These are phyloP conservation scores for Oryzaephilus surinamensis DNA, from an alignment of 1,140 invertebrate species.

Conservation along the genomic window DNA sequence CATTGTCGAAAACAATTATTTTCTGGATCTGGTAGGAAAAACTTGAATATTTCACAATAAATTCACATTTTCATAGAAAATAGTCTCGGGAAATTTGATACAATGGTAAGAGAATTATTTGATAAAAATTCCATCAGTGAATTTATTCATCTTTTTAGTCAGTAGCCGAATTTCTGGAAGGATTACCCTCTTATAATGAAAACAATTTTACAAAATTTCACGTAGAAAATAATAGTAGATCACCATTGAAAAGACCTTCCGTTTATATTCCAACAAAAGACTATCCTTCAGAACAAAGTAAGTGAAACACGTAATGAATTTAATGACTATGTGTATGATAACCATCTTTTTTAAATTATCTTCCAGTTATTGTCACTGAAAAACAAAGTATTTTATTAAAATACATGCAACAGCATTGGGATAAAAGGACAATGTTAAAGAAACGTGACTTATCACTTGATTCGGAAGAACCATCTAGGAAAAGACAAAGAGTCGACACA, in stretches of 20 bases:
- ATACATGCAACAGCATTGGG: conserved; percentile 89
- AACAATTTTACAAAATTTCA: conserved; percentile 85
- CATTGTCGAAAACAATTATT: too few relatives aligned
- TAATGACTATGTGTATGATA: conserved; percentile 10
- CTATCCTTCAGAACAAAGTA: conserved; percentile 80
- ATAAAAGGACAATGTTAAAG: conserved; percentile 61
- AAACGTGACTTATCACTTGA: conserved; percentile 8
- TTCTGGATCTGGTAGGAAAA: too few relatives aligned
- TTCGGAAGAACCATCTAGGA: conserved; percentile 9
- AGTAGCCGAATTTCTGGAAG: conserved; percentile 81
- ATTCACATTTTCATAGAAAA: too few relatives aligned
- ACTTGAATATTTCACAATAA: too few relatives aligned
- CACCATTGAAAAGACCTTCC: conserved; percentile 73
- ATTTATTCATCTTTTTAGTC: conserved; percentile 49
- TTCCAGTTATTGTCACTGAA: conserved; percentile 87
- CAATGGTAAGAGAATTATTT: too few relatives aligned
- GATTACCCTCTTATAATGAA: conserved; percentile 80
- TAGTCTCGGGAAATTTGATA: too few relatives aligned
- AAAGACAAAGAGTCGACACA: conserved; percentile 9
- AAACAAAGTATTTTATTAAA: conserved; percentile 87
- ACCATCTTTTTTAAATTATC: conserved; percentile 19
- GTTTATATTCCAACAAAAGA: conserved; percentile 86
- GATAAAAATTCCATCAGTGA: too few relatives aligned
- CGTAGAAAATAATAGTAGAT: conserved; percentile 71
- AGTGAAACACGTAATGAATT: conserved; percentile 18